phyloP scores from a whole-genome alignment of 1,140 invertebrate species.

The Mycetomoellerius zeteki region DNA sequence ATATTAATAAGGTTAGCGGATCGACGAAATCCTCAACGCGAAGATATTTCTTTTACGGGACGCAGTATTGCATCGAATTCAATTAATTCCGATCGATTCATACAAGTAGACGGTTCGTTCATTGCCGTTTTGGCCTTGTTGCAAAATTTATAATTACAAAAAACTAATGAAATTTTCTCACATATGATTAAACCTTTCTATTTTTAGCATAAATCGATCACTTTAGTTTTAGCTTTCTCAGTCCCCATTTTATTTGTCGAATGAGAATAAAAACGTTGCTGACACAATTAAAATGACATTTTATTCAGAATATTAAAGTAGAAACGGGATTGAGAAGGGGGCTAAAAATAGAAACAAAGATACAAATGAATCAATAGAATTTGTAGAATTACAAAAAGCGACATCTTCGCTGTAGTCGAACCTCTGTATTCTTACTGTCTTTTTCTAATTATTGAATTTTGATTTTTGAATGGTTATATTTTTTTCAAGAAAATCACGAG shows the following conservation, averaged over 20 bases:
- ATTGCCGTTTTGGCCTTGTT: not conserved
- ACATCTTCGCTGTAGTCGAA: not conserved
- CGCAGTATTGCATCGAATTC: constrained; percentile 40
- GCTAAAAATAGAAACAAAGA: not conserved
- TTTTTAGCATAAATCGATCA: not conserved
- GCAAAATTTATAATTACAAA: not conserved
- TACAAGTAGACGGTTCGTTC: constrained; percentile 19
- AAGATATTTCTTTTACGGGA: constrained; percentile 26
- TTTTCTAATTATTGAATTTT: not conserved
- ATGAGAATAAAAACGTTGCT: not conserved
- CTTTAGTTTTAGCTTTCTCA: not conserved
- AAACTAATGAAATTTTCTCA: not conserved
- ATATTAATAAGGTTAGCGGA: constrained; percentile 63
- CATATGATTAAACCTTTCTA: not conserved
- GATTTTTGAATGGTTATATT: not conserved
- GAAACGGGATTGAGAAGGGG: not conserved
- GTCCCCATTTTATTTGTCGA: not conserved
- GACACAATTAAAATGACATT: not conserved
- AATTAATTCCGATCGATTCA: constrained; percentile 40
- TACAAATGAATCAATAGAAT: not conserved
- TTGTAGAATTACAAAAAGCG: not conserved
- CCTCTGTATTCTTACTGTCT: not conserved
- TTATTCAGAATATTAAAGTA: not conserved
- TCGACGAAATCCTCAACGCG: constrained; percentile 49
- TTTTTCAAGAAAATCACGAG: not conserved